Conservation (phyloP, 2,113 vertebrate genomes). For the Setophaga petechia region DNA sequence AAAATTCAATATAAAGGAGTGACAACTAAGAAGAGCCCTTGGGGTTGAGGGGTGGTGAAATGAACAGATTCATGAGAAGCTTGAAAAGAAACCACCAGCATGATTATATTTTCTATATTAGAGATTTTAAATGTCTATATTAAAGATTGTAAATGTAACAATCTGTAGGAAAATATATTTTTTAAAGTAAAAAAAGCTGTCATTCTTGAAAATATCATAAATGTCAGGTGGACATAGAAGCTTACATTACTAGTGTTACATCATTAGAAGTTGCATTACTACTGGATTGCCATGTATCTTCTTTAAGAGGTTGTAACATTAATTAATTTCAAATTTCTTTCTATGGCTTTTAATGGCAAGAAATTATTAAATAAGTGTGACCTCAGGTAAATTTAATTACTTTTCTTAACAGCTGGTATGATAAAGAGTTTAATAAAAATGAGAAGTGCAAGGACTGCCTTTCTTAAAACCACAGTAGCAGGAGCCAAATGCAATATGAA, state of each 20-base stretch:
- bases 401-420: neutral
- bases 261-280: neutral
- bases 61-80: neutral
- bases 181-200: neutral
- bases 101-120: neutral
- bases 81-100: neutral
- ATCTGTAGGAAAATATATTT: neutral
- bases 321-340: neutral
- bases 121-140: neutral
- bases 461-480: conserved; percentile 2
- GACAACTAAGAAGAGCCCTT: neutral
- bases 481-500: neutral
- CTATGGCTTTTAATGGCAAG: neutral
- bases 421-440: neutral
- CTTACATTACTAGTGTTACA: neutral
- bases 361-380: neutral
- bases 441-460: neutral
- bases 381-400: conserved; percentile 3
- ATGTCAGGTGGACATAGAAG: neutral
- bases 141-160: neutral
- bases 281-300: neutral
- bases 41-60: fast-evolving
- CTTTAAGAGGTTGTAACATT: neutral
- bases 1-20: neutral
- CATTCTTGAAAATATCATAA: neutral